Conservation (phyloP, 2,888 invertebrate species). For the Galerucella nymphaeae region DNA sequence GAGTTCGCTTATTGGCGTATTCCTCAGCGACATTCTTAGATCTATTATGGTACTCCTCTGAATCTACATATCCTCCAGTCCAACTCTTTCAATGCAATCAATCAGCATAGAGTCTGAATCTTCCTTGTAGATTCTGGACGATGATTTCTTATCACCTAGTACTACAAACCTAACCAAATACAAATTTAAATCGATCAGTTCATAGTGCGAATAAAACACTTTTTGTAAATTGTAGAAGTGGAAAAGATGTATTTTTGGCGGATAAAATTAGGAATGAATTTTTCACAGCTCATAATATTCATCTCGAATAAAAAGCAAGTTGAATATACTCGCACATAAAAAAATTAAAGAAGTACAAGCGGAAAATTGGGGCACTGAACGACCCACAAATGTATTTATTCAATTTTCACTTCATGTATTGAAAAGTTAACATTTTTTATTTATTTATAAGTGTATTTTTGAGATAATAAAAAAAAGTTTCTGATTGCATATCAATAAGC, state of each 20-base stretch:
- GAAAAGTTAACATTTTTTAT: background rate
- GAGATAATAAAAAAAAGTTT: background rate
- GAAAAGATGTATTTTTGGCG: background rate
- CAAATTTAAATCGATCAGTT: background rate
- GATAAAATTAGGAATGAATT: background rate
- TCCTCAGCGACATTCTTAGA: too few relatives aligned
- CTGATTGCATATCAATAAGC: background rate
- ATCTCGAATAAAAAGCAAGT: background rate
- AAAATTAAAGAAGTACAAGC: background rate
- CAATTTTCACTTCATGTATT: background rate
- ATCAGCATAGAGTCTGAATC: too few relatives aligned
- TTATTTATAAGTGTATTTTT: background rate
- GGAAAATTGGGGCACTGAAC: background rate
- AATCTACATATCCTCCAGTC: too few relatives aligned
- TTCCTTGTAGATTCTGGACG: too few relatives aligned
- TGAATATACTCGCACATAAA: constrained; percentile 1
- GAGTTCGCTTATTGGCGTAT: too few relatives aligned
- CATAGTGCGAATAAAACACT: background rate
- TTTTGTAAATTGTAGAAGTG: background rate
- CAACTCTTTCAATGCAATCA: too few relatives aligned
- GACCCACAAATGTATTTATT: background rate
- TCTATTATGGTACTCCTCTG: too few relatives aligned
- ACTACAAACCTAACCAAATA: too few relatives aligned
- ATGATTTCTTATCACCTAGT: too few relatives aligned
- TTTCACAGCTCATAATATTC: background rate